Base-by-base conservation (phyloP, 2,797 vertebrate genomes). In the Myotis myotis region DNA sequence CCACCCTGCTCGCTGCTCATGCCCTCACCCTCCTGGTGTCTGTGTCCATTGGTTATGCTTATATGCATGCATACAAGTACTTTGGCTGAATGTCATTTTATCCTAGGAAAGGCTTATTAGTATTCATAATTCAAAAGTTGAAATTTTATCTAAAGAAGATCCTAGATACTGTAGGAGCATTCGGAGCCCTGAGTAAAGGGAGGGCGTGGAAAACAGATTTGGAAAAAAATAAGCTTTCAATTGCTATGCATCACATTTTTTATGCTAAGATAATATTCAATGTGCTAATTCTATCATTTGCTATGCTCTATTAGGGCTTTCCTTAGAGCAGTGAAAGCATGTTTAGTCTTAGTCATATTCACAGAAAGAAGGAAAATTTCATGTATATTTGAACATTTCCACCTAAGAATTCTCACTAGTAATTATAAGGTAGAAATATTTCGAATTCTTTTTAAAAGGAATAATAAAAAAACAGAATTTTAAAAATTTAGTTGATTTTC, bases 311-410 rank as follows among this genome's bases (percentile, higher is more conserved):
- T 51, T 9, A 49, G 85, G 68, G 1, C 88, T 96, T 96, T 96
- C 87, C 60, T 80, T 84, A 66, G 79, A 96, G 68, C 30, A 36
- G 72, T 5, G 5, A 92, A 3, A 38, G 3, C 0, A 2, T 93
- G 81, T 93, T 96, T 60, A 30, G 25, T 76, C 89, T 93, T 93
- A 71, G 85, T 97, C 87, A 71, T 89, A 68, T 79, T 92, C 94
- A 84, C 49, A 75, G 60, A 93, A 93, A 95, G 0, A 87, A 91
- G 93, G 28, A 1, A 68, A 72, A 23, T 70, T 94, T 76, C 16
- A 44, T 1, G 1, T 70, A 5, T 70, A 44, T 75, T n/a, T 95
- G 68, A 97, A 92, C 84, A 84, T 51, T 83, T 81, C 33, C 87
- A 0, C 30, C 66, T 78, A 49, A 75, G 87, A 75, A 81, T 95